Evolutionary conservation across 2,797 vertebrate genomes (phyloP).

Genomic region (Psittacula derbiana): DNA sequence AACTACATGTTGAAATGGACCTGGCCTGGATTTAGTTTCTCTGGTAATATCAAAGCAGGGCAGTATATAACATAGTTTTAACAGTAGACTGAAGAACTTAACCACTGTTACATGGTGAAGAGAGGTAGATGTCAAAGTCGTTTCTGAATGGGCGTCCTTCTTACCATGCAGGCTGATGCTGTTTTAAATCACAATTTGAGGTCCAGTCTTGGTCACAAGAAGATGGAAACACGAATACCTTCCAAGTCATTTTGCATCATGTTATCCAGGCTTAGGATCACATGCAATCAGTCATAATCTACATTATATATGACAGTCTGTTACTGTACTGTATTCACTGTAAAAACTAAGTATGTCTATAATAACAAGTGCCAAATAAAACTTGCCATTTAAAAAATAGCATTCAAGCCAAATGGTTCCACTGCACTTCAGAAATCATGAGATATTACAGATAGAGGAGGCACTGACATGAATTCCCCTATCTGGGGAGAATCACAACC

Average conservation of each 20-base stretch:
- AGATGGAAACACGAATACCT: not conserved
- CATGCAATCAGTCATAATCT: not conserved
- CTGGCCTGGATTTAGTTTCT: not conserved
- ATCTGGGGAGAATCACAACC: not conserved
- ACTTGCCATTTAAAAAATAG: not conserved
- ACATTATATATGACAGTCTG: not conserved
- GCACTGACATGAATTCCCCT: not conserved
- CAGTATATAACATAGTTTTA: not conserved
- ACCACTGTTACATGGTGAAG: not conserved
- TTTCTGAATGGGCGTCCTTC: not conserved
- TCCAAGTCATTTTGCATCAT: not conserved
- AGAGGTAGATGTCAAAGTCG: not conserved
- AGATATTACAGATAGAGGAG: not conserved
- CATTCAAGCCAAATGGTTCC: not conserved
- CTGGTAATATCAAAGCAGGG: not conserved
- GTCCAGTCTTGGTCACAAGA: not conserved
- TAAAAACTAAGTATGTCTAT: not conserved
- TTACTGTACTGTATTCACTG: not conserved
- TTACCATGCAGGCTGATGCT: not conserved
- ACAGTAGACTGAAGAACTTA: not conserved
- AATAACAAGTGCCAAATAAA: not conserved
- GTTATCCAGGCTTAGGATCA: not conserved
- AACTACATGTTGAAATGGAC: not conserved
- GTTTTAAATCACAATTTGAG: not conserved
- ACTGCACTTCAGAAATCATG: not conserved